Percentiles rank a stretch among this genome's conserved stretches.
These are phyloP conservation scores for Yponomeuta malinellus DNA, from an alignment of 2,888 invertebrate species.

Conservation along the genomic window DNA sequence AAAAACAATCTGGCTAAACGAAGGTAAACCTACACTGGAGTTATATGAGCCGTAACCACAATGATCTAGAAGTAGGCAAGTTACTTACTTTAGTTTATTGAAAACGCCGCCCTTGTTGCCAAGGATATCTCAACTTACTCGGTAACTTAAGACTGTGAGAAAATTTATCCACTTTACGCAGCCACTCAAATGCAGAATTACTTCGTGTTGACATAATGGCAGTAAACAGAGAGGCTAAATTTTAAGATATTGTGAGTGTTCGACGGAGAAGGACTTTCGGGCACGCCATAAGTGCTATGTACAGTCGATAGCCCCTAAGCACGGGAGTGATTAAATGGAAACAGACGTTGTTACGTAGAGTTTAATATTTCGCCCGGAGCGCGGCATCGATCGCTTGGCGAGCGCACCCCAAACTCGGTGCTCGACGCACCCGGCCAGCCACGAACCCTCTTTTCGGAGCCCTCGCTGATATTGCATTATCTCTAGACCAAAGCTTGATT, in stretches of 20 bases:
- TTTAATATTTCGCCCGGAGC: slow-evolving; percentile 52
- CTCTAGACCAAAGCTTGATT: slow-evolving; percentile 1
- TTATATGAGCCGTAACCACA: slow-evolving; percentile 40
- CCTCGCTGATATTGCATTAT: slow-evolving; percentile 11
- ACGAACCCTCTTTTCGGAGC: slow-evolving; percentile 43
- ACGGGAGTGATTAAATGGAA: slow-evolving; percentile 36
- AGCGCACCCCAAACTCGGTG: slow-evolving; percentile 63
- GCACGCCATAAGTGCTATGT: background rate
- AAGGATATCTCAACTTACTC: slow-evolving; percentile 8
- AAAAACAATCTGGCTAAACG: slow-evolving; percentile 18
- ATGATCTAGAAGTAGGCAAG: slow-evolving; percentile 31
- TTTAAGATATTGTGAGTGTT: background rate
- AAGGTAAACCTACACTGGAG: slow-evolving; percentile 21
- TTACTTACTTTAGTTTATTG: background rate
- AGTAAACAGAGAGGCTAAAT: background rate
- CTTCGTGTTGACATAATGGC: slow-evolving; percentile 7
- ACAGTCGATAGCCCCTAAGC: background rate
- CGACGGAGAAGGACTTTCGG: background rate
- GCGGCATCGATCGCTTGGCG: slow-evolving; percentile 68
- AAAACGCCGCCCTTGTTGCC: background rate
- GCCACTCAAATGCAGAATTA: background rate
- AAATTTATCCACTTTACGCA: slow-evolving; percentile 3
- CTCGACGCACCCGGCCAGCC: slow-evolving; percentile 44
- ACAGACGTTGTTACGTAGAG: slow-evolving; percentile 45
- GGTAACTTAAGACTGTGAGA: slow-evolving; percentile 8